Conservation (phyloP, 2,888 invertebrate species). For the Pachymerium ferrugineum region DNA sequence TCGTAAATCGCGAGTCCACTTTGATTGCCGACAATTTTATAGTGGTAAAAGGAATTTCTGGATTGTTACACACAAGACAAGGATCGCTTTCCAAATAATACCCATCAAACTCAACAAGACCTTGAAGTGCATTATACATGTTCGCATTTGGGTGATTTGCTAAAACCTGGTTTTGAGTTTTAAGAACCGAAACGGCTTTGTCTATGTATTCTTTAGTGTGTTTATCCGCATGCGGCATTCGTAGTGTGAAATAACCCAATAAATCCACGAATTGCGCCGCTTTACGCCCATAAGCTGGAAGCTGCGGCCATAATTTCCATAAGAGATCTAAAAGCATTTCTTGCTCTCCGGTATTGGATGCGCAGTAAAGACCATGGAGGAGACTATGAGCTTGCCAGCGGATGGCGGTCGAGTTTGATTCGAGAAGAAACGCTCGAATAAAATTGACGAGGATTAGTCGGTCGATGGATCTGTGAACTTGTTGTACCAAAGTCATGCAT, state of each 20-base stretch:
- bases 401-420: constrained; percentile 85
- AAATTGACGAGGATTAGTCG: constrained; percentile 64
- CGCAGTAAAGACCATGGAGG: constrained; percentile 74
- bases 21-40: constrained; percentile 90
- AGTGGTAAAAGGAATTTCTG: constrained; percentile 84
- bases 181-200: constrained; percentile 75
- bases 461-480: constrained; percentile 62
- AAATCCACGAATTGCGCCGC: constrained; percentile 96
- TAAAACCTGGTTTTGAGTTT: constrained; percentile 80
- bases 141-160: constrained; percentile 91
- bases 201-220: constrained; percentile 71
- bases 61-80: constrained; percentile 95
- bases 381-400: constrained; percentile 94
- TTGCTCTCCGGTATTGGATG: constrained; percentile 70
- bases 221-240: constrained; percentile 31
- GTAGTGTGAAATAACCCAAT: constrained; percentile 83
- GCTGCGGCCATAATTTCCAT: constrained; percentile 85
- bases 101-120: constrained; percentile 92
- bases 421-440: constrained; percentile 81
- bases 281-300: constrained; percentile 85
- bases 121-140: constrained; percentile 82
- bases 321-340: constrained; percentile 71
- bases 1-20: constrained; percentile 95
- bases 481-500: constrained; percentile 62
- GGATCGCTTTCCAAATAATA: constrained; percentile 96